Evolutionary conservation across 2,113 vertebrate genomes (phyloP).

Genomic region (Anser cygnoides): DNA sequence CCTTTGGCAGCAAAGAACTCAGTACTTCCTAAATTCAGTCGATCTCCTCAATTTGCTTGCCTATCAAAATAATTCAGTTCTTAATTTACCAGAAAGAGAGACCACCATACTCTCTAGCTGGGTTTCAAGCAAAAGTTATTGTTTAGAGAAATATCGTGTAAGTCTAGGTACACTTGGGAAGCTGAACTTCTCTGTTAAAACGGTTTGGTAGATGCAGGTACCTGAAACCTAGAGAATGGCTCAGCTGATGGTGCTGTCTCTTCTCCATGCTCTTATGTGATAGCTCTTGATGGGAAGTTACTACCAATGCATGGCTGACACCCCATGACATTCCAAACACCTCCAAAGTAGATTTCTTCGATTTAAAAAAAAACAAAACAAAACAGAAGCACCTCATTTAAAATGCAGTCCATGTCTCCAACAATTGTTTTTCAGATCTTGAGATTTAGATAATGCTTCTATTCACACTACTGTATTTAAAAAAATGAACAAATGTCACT

Average conservation of each 20-base stretch:
- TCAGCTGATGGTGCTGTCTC: background rate
- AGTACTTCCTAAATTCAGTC: background rate
- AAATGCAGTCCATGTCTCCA: background rate
- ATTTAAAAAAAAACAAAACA: background rate
- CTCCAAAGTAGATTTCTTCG: background rate
- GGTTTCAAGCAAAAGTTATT: background rate
- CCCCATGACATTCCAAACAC: background rate
- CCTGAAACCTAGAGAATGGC: background rate
- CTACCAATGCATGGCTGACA: background rate
- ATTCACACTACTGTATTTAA: background rate
- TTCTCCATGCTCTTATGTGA: background rate
- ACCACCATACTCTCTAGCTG: background rate
- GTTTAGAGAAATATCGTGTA: background rate
- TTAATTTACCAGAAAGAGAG: background rate
- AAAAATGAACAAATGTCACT: constrained; percentile 4
- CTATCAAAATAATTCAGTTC: background rate
- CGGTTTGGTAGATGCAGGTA: background rate
- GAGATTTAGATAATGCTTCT: background rate
- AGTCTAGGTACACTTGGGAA: background rate
- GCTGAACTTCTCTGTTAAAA: background rate
- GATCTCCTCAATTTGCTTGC: background rate
- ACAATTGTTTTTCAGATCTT: background rate
- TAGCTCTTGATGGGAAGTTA: background rate
- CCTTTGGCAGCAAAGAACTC: background rate
- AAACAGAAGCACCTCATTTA: background rate